These are phyloP conservation scores for Apocheima hispidaria DNA, from an alignment of 2,888 invertebrate genomes.

Conservation along the genomic window DNA sequence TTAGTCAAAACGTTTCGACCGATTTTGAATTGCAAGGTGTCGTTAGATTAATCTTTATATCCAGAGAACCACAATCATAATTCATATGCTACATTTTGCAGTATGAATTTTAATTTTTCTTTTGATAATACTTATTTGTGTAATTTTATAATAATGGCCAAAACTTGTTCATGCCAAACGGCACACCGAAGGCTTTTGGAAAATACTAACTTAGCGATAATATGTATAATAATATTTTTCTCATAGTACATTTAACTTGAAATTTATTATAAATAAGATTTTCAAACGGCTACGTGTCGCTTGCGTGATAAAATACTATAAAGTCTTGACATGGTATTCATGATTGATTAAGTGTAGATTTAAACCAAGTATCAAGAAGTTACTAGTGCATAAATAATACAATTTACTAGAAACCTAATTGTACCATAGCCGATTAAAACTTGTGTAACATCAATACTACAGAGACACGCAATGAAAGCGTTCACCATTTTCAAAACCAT, in stretches of 20 bases:
- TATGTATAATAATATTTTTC: background rate
- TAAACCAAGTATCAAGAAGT: slow-evolving; percentile 6
- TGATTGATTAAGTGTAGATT: slow-evolving; percentile 15
- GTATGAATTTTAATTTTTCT: too few species aligned
- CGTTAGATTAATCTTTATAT: too few species aligned
- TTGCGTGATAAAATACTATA: slow-evolving; percentile 13
- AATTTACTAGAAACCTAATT: slow-evolving; percentile 22
- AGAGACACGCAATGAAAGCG: slow-evolving; percentile 5
- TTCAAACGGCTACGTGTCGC: background rate
- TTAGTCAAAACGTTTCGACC: too few species aligned
- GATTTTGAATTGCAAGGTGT: too few species aligned
- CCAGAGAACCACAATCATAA: too few species aligned
- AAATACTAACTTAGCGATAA: background rate
- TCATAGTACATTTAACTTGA: background rate
- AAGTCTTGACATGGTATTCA: slow-evolving; percentile 12
- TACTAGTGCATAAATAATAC: slow-evolving; percentile 26
- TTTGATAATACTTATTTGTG: too few species aligned
- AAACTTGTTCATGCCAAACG: too few species aligned
- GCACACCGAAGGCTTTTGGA: too few species aligned
- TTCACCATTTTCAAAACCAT: background rate
- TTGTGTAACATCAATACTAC: slow-evolving; percentile 15
- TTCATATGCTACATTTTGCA: too few species aligned
- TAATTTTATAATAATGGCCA: too few species aligned
- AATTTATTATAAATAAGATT: background rate
- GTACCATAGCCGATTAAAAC: slow-evolving; percentile 16